phyloP scores from a whole-genome alignment of 37 sponge, comb jelly and placozoan species.

The Halichondria panicea region DNA sequence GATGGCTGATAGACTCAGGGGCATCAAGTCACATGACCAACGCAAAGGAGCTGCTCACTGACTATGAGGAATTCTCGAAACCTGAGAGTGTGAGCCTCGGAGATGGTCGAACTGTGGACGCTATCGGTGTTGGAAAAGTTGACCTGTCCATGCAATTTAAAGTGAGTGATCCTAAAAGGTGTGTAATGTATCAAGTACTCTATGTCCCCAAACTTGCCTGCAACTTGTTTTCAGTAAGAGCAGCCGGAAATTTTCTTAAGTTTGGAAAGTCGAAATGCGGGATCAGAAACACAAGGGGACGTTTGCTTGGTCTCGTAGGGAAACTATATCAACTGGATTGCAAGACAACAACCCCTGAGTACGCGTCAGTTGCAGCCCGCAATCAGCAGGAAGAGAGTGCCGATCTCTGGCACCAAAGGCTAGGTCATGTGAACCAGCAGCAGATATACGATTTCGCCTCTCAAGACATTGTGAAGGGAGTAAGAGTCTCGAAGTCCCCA shows the following conservation, averaged over 20 bases:
- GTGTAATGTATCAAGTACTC: conserved; percentile 28
- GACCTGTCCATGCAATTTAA: conserved; percentile 36
- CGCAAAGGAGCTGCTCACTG: conserved; percentile 10
- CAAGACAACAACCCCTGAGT: conserved; percentile 2
- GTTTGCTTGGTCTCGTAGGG: conserved; percentile 19
- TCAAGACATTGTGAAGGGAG: conserved; percentile 20
- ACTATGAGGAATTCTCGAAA: conserved; percentile 26
- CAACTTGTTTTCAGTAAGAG: conserved; percentile 54
- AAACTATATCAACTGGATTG: conserved; percentile 48
- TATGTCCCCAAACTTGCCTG: conserved; percentile 49
- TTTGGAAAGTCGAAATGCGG: conserved; percentile 33
- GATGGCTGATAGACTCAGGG: conserved; percentile 55
- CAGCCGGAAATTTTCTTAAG: conserved; percentile 28
- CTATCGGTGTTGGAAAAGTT: conserved; percentile 33
- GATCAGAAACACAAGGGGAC: conserved; percentile 15
- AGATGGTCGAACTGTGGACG: conserved; percentile 46
- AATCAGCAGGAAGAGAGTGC: not conserved
- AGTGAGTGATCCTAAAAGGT: conserved; percentile 14
- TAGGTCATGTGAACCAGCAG: conserved; percentile 44
- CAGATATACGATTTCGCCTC: conserved; percentile 18
- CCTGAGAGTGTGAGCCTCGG: conserved; percentile 49
- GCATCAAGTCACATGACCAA: conserved; percentile 54
- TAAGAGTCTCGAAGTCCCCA: conserved; percentile 11
- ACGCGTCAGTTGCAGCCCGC: conserved; percentile 17
- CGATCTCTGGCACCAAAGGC: conserved; percentile 59